Base-by-base conservation (phyloP, 64 coral and sea anemone genomes). In the Trachythela sp. region DNA sequence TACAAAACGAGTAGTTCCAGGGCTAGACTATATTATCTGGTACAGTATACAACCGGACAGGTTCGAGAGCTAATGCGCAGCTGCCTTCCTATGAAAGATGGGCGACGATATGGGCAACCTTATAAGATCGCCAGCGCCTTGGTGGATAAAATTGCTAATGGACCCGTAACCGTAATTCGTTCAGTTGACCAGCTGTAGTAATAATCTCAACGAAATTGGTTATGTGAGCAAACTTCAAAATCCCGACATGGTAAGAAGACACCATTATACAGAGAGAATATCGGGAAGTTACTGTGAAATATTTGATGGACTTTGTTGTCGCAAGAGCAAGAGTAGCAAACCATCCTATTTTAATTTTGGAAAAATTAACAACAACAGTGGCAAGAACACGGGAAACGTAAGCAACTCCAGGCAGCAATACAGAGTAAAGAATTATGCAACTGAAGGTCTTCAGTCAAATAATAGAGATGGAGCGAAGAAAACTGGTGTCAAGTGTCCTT, bases 341-440 rank as follows among this genome's bases (percentile, higher is more conserved):
- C 43, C 86, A 88, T 36, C 86, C 86, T 20, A 41, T 88, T 22
- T 88, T 20, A 41, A 67, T 22, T 88, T 88, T 29, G 86, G 58
- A 11, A 88, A 72, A 13, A 31, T 87, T 6, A 4, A 45, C 42
- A 45, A 45, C 42, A 45, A 45, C 42, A 11, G 11, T 45, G 42
- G 42, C 42, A 45, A 45, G 42, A 45, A 45, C 10, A 3, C 42
- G 10, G 42, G 42, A 10, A 45, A 45, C 10, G 42, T 45, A 10
- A 45, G 11, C 42, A 45, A 45, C 42, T 11, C 4, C 4, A 45
- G 42, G 11, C 42, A 4, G 42, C 42, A 45, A 45, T 11, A 45
- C 42, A 45, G 11, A 45, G 42, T 11, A 45, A 45, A 11, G 42
- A 45, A 45, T 11, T 45, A 45, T 45, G 42, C 42, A 11, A 45